Percentiles rank a stretch among this genome's conserved stretches.
These are phyloP conservation scores for Sebastes steindachneri DNA, from an alignment of 2,797 vertebrate species.

Conservation along the genomic window DNA sequence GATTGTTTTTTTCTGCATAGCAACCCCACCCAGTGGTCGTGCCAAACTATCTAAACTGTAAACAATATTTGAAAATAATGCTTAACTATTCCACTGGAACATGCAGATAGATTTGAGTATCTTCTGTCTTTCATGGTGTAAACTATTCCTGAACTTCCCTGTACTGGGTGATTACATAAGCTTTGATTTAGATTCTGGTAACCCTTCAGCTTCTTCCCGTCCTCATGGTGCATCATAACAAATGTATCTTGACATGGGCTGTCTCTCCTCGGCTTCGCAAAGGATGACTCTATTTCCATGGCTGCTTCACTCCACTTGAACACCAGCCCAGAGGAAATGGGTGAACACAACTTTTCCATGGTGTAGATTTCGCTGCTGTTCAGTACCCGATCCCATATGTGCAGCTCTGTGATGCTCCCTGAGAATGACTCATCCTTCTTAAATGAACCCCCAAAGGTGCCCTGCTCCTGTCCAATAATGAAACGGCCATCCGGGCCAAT, in stretches of 20 bases:
- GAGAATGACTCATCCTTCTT: conserved; percentile 77
- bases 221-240: conserved; percentile 5
- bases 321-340: conserved; percentile 74
- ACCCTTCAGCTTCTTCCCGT: not conserved
- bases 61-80: conserved; percentile 19
- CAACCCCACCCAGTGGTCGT: conserved; percentile 35
- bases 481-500: conserved; percentile 74
- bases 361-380: conserved; percentile 69
- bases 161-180: not conserved
- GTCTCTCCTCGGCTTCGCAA: conserved; percentile 53
- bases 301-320: conserved; percentile 76
- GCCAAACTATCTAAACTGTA: conserved; percentile 31
- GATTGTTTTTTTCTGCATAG: conserved; percentile 47
- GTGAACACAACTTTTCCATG: conserved; percentile 81
- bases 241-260: conserved; percentile 80
- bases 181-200: not conserved
- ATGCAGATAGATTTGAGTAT: not conserved
- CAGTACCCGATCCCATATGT: conserved; percentile 83
- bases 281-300: conserved; percentile 75
- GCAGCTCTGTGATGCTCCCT: conserved; percentile 81
- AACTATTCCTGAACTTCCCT: not conserved
- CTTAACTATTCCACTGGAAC: not conserved
- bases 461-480: conserved; percentile 80
- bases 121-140: not conserved
- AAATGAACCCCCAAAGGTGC: conserved; percentile 70